Base-by-base conservation (phyloP, 2,888 invertebrate genomes). In the Xylocampa areola region DNA sequence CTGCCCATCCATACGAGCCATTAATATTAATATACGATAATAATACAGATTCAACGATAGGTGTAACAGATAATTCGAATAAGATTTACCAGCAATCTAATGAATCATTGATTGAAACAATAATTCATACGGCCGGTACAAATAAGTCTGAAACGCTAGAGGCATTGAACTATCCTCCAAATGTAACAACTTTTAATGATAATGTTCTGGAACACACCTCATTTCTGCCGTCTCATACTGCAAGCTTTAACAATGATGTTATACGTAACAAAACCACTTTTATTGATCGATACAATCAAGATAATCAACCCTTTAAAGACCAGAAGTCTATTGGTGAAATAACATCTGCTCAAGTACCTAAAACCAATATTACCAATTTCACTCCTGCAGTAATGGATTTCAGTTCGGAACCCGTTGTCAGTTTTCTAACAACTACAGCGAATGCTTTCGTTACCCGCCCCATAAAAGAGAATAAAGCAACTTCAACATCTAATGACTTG, bases 11-110 rank as follows among this genome's bases (percentile, higher is more conserved):
- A 4, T 30, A 40, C 16, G 33, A 62, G n/a, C n/a, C n/a, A n/a
- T n/a, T n/a, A n/a, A n/a, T n/a, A n/a, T n/a, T n/a, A n/a, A n/a
- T n/a, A n/a, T n/a, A n/a, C n/a, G n/a, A n/a, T n/a, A 30, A 16
- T 25, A 39, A 19, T 16, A 49, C 33, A 44, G 25, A 62, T 21
- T 21, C 19, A 32, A 5, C 33, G 21, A 27, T n/a, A 13, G n/a
- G 11, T 30, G 4, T 10, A 13, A 39, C 33, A 7, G 14, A 57
- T 19, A 49, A 33, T 30, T 25, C 43, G 14, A 29, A 62, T 48
- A 36, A 43, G n/a, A 23, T 61, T 11, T 29, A 48, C 5, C 21
- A 2, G 19, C 19, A 60, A 21, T 39, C 23, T 0, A 59, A 39
- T 7, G n/a, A 35, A 35, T 23, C 30, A 29, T 14, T 25, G 5